Percentiles rank a stretch among this genome's conserved stretches.
Evolutionary conservation across 2,797 vertebrate species (phyloP).

Genomic region (Philypnodon macrostomus): DNA sequence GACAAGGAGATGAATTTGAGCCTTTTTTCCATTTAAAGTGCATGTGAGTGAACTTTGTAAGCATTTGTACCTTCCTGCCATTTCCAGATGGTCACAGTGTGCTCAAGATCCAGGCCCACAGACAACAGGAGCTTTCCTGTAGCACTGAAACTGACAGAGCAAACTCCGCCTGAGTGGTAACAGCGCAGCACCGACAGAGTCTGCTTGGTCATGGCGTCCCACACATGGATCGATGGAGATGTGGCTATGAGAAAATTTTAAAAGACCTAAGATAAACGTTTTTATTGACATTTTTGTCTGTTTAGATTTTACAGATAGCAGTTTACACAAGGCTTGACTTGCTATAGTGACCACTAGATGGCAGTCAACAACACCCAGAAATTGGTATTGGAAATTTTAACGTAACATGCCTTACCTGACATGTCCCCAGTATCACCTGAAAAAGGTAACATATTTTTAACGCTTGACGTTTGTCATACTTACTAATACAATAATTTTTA

Average conservation of each 20-base stretch:
- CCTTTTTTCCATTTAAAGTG: neutral
- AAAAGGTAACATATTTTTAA: constrained; percentile 38
- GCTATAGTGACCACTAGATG: constrained; percentile 54
- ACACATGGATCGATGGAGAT: constrained; percentile 93
- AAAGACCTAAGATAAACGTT: no score
- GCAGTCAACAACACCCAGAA: no score
- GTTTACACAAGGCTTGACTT: neutral
- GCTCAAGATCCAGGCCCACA: constrained; percentile 90
- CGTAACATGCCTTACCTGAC: constrained; percentile 85
- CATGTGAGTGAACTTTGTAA: neutral
- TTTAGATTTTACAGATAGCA: neutral
- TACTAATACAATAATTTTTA: neutral
- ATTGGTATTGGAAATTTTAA: neutral
- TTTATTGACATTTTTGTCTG: no score
- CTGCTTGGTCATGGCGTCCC: constrained; percentile 96
- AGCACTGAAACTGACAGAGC: constrained; percentile 96
- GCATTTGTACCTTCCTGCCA: constrained; percentile 93
- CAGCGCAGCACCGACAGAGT: constrained; percentile 92
- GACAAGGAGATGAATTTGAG: constrained; percentile 18
- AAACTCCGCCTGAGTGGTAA: constrained; percentile 91
- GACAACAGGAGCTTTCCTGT: constrained; percentile 95
- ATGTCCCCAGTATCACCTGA: constrained; percentile 96
- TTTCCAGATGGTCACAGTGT: constrained; percentile 96
- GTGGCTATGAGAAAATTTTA: constrained; percentile 76
- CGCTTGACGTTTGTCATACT: neutral